A percentile compares a stretch with the other conserved stretches of the same genome.
phyloP scores from a whole-genome alignment of 2,888 invertebrate genomes.

The Neuroscelio doddi region DNA sequence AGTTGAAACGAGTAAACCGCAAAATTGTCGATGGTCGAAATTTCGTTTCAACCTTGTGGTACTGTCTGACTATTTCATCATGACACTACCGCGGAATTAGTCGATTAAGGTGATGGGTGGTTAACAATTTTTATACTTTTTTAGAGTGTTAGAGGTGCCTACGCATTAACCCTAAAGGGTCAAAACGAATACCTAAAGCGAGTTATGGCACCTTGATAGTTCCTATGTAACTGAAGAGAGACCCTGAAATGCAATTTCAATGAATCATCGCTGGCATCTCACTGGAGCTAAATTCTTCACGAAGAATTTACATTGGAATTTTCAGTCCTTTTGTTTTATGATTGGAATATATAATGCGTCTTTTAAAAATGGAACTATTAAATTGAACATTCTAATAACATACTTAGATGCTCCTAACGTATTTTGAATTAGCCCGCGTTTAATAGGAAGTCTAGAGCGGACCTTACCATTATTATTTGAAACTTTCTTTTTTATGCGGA shows the following conservation, averaged over 20 bases:
- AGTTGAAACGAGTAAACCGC: neutral
- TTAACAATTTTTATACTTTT: neutral
- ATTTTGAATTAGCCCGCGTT: too few relatives aligned
- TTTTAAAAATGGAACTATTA: too few relatives aligned
- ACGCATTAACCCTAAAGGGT: neutral
- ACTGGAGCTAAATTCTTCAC: slow-evolving; percentile 18
- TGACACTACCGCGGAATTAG: too few relatives aligned
- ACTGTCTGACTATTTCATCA: too few relatives aligned
- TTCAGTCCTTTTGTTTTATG: slow-evolving; percentile 18
- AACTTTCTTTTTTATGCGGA: too few relatives aligned
- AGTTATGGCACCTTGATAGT: slow-evolving; percentile 6
- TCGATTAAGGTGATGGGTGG: too few relatives aligned
- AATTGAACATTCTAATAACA: too few relatives aligned
- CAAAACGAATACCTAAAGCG: slow-evolving; percentile 19
- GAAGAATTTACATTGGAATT: slow-evolving; percentile 13
- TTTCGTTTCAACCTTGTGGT: too few relatives aligned
- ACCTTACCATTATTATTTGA: too few relatives aligned
- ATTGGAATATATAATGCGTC: slow-evolving; percentile 1
- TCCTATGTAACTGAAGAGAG: neutral
- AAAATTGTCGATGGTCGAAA: neutral
- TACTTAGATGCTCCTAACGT: too few relatives aligned
- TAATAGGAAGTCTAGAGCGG: too few relatives aligned
- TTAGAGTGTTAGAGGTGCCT: neutral
- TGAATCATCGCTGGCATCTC: slow-evolving; percentile 36
- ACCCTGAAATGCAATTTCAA: slow-evolving; percentile 34